Conservation (phyloP, 2,888 invertebrate genomes). For the Parelbella ahira region DNA sequence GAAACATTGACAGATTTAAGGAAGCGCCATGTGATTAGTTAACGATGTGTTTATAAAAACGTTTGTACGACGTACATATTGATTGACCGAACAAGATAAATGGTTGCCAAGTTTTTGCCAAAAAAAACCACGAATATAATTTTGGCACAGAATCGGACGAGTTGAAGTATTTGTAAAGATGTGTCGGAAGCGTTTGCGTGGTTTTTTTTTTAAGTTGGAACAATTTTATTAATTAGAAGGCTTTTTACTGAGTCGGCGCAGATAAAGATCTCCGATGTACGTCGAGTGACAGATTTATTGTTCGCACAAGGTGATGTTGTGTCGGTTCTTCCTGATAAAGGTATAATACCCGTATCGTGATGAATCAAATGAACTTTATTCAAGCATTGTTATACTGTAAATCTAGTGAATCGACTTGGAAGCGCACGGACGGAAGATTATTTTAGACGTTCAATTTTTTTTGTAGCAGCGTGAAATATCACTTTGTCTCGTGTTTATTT, state of each 20-base stretch:
- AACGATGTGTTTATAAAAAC: conserved; percentile 54
- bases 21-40: conserved; percentile 50
- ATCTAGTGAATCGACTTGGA: conserved; percentile 21
- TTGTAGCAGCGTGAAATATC: conserved; percentile 8
- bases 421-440: conserved; percentile 26
- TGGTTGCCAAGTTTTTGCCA: conserved; percentile 49
- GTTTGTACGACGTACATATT: conserved; percentile 33
- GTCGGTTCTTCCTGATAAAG: conserved; percentile 50
- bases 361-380: conserved; percentile 23
- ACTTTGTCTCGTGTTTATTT: conserved; percentile 3
- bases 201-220: conserved; percentile 60
- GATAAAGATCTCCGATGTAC: conserved; percentile 60
- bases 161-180: conserved; percentile 52
- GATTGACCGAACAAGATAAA: conserved; percentile 58
- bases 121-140: conserved; percentile 44
- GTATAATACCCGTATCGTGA: conserved; percentile 25
- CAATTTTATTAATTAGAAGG: conserved; percentile 69
- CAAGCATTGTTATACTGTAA: conserved; percentile 17
- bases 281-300: conserved; percentile 71
- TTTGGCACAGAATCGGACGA: conserved; percentile 50
- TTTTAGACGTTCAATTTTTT: conserved; percentile 11
- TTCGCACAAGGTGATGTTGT: conserved; percentile 59
- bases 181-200: conserved; percentile 53
- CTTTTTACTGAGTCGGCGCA: conserved; percentile 64
- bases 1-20: conserved; percentile 36